phyloP scores from a whole-genome alignment of 2,113 vertebrate species.

The Polyodon spathula region DNA sequence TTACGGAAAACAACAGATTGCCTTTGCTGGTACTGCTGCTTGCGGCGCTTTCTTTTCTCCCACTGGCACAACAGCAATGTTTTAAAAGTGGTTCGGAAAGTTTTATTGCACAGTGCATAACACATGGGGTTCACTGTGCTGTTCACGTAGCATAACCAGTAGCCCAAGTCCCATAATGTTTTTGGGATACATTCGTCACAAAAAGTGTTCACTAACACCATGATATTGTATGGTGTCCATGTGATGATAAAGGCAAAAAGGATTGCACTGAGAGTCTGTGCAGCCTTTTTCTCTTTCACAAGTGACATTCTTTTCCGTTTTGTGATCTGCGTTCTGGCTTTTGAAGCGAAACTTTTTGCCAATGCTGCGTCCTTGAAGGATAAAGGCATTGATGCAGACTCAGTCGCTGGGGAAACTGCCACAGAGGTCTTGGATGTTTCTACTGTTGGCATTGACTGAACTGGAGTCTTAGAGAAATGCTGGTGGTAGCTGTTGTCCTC shows the following conservation, averaged over 20 bases:
- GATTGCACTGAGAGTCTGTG: constrained; percentile 90
- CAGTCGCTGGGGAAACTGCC: constrained; percentile 44
- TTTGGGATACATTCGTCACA: constrained; percentile 77
- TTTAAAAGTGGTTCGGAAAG: constrained; percentile 90
- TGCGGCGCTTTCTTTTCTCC: constrained; percentile 65
- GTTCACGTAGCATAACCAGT: constrained; percentile 97
- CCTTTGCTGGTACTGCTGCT: constrained; percentile 69
- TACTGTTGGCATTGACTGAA: constrained; percentile 61
- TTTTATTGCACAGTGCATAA: constrained; percentile 94
- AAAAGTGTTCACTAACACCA: constrained; percentile 89
- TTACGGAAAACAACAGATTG: constrained; percentile 70
- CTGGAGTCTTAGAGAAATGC: constrained; percentile 58
- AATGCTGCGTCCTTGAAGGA: constrained; percentile 72
- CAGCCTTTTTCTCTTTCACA: constrained; percentile 92
- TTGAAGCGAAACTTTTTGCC: constrained; percentile 79
- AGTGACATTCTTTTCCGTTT: constrained; percentile 87
- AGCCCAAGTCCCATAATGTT: constrained; percentile 83
- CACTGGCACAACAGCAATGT: constrained; percentile 81
- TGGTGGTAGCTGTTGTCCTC: constrained; percentile 63
- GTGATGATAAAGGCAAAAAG: constrained; percentile 89
- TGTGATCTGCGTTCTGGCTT: constrained; percentile 76
- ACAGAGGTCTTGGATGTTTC: constrained; percentile 44
- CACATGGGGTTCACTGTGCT: constrained; percentile 96
- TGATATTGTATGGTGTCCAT: constrained; percentile 95
- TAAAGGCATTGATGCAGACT: constrained; percentile 58